Evolutionary conservation across 2,797 vertebrate genomes (phyloP).

Genomic region (Melanotaenia trifasciata): DNA sequence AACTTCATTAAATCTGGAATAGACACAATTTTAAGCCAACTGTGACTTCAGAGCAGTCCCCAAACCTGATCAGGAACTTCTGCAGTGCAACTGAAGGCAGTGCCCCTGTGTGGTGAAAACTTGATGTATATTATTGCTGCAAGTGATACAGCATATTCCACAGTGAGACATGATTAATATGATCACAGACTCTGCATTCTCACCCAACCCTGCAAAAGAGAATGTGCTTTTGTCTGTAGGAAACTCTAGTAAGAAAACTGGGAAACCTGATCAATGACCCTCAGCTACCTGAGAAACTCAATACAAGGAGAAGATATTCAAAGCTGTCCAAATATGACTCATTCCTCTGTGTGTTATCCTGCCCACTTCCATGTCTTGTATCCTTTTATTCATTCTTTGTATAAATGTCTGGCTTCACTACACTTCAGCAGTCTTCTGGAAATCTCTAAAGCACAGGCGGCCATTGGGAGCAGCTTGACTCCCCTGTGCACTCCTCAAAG

Average conservation of each 20-base stretch:
- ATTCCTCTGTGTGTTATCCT: conserved; percentile 46
- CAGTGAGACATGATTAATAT: conserved; percentile 30
- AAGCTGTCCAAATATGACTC: conserved; percentile 66
- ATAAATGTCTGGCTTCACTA: conserved; percentile 37
- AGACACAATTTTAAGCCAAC: conserved; percentile 28
- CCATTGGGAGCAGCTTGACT: conserved; percentile 29
- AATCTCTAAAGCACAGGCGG: conserved; percentile 47
- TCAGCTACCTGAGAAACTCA: conserved; percentile 63
- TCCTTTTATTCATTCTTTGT: conserved; percentile 48
- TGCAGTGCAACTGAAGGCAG: conserved; percentile 8
- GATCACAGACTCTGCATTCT: conserved; percentile 33
- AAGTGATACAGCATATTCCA: conserved; percentile 41
- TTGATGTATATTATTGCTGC: conserved; percentile 23
- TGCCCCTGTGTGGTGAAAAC: conserved; percentile 19
- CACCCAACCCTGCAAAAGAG: conserved; percentile 26
- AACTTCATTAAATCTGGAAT: conserved; percentile 45
- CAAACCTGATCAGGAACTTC: conserved; percentile 26
- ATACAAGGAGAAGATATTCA: conserved; percentile 39
- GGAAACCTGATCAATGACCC: conserved; percentile 59
- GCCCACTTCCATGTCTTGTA: conserved; percentile 31
- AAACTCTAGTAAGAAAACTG: conserved; percentile 57
- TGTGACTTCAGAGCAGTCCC: conserved; percentile 21
- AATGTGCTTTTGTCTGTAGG: conserved; percentile 51
- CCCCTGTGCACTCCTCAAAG: conserved; percentile 33
- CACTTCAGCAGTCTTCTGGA: conserved; percentile 43